Conservation (phyloP, 1,140 invertebrate genomes). For the Bombus superbus region DNA sequence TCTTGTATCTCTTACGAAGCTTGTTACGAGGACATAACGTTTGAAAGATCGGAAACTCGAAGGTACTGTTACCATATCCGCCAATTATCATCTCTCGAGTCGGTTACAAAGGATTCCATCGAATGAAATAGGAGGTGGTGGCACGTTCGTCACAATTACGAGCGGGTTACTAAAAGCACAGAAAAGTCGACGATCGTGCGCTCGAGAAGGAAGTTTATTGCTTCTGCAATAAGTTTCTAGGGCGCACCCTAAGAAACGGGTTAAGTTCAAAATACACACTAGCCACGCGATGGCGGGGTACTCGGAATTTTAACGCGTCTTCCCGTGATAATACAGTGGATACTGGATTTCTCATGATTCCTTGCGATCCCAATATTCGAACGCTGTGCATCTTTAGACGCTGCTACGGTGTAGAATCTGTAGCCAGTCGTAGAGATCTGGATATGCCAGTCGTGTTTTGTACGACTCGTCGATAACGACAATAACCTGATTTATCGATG, state of each 20-base stretch:
- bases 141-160: slow-evolving; percentile 50
- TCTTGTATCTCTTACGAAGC: neutral
- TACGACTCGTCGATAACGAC: neutral
- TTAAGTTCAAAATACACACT: slow-evolving; percentile 54
- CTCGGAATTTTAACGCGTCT: slow-evolving; percentile 15
- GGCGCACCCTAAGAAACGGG: slow-evolving; percentile 37
- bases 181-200: slow-evolving; percentile 41
- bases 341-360: neutral
- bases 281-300: slow-evolving; percentile 20
- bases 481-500: too few relatives aligned
- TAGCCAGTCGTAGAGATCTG: too few relatives aligned
- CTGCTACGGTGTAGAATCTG: too few relatives aligned
- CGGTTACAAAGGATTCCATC: slow-evolving; percentile 16
- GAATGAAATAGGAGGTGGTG: slow-evolving; percentile 29
- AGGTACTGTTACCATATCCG: slow-evolving; percentile 13
- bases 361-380: neutral
- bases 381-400: neutral
- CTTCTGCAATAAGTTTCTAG: slow-evolving; percentile 60
- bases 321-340: neutral
- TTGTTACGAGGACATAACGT: neutral
- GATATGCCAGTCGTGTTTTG: too few relatives aligned
- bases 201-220: slow-evolving; percentile 55
- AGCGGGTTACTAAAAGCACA: slow-evolving; percentile 44
- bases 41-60: neutral
- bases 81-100: slow-evolving; percentile 28